A percentile compares a stretch with the other conserved stretches of the same genome.
phyloP scores from a whole-genome alignment of 2,797 vertebrate species.

The Cyclopterus lumpus region DNA sequence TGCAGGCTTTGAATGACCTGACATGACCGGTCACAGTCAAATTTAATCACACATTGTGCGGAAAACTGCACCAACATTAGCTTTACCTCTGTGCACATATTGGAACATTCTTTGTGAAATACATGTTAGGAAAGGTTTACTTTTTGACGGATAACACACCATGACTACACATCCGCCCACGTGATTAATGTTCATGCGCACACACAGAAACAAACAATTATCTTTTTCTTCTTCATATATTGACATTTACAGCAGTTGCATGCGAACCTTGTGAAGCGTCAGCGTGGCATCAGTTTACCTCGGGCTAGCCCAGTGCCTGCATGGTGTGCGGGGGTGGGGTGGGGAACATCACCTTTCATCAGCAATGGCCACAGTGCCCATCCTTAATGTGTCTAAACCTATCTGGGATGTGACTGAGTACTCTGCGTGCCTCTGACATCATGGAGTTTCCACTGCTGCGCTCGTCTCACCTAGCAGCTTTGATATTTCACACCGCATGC shows the following conservation, averaged over 20 bases:
- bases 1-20: slow-evolving; percentile 23
- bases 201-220: slow-evolving; percentile 32
- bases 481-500: slow-evolving; percentile 74
- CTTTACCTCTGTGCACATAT: neutral
- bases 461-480: slow-evolving; percentile 60
- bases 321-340: neutral
- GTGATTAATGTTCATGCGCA: neutral
- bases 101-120: neutral
- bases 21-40: slow-evolving; percentile 11
- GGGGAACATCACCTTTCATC: slow-evolving; percentile 62
- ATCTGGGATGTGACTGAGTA: slow-evolving; percentile 62
- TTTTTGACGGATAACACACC: neutral
- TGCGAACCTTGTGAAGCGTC: slow-evolving; percentile 52
- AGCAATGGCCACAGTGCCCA: slow-evolving; percentile 33
- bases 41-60: neutral
- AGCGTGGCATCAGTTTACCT: slow-evolving; percentile 50
- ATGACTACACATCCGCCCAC: neutral
- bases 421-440: slow-evolving; percentile 73
- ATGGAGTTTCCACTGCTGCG: slow-evolving; percentile 81
- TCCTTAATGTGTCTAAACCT: slow-evolving; percentile 64
- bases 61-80: slow-evolving; percentile 1
- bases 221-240: slow-evolving; percentile 35
- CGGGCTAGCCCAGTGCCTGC: slow-evolving; percentile 43
- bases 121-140: neutral
- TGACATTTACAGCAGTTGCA: slow-evolving; percentile 59